These are phyloP conservation scores for Prietella phreatophila DNA, from an alignment of 2,113 vertebrate genomes.

Conservation along the genomic window DNA sequence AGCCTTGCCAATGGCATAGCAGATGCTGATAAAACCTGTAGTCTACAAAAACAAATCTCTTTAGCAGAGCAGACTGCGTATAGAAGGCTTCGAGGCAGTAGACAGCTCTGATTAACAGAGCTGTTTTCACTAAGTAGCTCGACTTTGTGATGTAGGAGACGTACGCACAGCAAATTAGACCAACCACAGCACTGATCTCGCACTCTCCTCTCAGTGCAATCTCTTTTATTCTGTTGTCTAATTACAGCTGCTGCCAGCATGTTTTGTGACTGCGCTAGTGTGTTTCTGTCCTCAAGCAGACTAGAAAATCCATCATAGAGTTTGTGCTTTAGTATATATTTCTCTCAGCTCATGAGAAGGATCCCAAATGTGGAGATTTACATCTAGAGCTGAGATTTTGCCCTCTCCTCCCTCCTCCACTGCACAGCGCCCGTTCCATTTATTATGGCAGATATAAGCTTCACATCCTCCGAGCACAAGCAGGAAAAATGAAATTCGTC, in stretches of 20 bases:
- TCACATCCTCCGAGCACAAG: slow-evolving; percentile 5
- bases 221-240: slow-evolving; percentile 35
- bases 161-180: slow-evolving; percentile 50
- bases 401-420: slow-evolving; percentile 46
- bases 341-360: background rate
- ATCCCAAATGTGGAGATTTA: background rate
- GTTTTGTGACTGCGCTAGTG: background rate
- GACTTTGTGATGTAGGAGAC: slow-evolving; percentile 29
- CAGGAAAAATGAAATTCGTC: slow-evolving; percentile 43
- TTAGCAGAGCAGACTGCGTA: background rate
- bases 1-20: background rate
- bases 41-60: slow-evolving; percentile 8
- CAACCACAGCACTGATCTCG: slow-evolving; percentile 20
- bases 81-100: background rate
- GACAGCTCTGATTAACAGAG: slow-evolving; percentile 27
- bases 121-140: slow-evolving; percentile 14
- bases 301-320: slow-evolving; percentile 19
- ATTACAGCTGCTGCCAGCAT: slow-evolving; percentile 45
- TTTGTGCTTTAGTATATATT: background rate
- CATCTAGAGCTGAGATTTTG: background rate
- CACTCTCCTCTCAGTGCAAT: background rate
- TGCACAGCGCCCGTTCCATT: background rate
- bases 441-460: slow-evolving; percentile 17
- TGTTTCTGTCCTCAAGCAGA: background rate
- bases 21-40: slow-evolving; percentile 17